Evolutionary conservation across 1,140 invertebrate genomes (phyloP).

Genomic region (Bactericera cockerelli): DNA sequence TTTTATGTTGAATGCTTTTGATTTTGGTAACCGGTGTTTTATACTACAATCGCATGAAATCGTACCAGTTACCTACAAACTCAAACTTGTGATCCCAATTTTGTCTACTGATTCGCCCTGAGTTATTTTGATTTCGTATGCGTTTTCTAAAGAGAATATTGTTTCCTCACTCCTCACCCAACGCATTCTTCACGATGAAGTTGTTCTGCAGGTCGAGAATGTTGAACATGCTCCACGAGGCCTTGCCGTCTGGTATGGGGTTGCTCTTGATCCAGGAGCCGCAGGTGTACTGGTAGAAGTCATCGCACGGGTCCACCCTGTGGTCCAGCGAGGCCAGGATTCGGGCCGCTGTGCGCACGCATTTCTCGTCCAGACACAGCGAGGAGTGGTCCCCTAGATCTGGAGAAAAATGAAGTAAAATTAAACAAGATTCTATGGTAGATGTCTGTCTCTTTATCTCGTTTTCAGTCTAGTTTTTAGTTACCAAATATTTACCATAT

Average conservation of each 20-base stretch:
- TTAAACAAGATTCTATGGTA: no score
- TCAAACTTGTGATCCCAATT: no score
- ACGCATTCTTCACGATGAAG: slow-evolving; percentile 72
- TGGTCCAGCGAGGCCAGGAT: slow-evolving; percentile 70
- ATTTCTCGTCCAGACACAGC: slow-evolving; percentile 61
- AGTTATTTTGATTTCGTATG: no score
- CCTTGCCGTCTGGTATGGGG: slow-evolving; percentile 80
- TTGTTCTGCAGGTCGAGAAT: slow-evolving; percentile 88
- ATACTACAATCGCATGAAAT: no score
- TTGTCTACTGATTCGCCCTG: no score
- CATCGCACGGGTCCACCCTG: slow-evolving; percentile 69
- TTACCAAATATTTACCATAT: no score
- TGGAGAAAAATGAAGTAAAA: background rate
- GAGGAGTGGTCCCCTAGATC: background rate
- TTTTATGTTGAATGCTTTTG: background rate
- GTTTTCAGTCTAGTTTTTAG: no score
- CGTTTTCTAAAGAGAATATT: no score
- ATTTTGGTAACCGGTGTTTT: no score
- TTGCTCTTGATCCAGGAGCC: slow-evolving; percentile 81
- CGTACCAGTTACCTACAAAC: no score
- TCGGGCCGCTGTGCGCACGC: slow-evolving; percentile 69
- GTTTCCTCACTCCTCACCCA: slow-evolving; percentile 40
- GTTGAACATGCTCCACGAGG: slow-evolving; percentile 89
- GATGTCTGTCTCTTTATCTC: no score
- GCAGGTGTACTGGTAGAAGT: slow-evolving; percentile 90